Evolutionary conservation across 2,888 invertebrate species (phyloP).

Genomic region (Endotricha flammealis): DNA sequence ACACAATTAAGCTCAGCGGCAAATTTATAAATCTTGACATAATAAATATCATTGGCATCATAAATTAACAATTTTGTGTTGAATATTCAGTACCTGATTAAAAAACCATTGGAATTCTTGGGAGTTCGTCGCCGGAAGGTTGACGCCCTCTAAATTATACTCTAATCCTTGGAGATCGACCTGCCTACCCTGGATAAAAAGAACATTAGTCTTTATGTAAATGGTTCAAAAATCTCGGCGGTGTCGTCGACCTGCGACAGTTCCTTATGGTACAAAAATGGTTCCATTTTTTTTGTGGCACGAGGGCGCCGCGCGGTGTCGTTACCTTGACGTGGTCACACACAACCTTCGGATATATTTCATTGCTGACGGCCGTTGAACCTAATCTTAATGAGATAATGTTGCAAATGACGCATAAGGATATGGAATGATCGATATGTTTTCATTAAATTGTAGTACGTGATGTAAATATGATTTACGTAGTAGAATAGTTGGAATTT

Average conservation of each 20-base stretch:
- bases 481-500: no score
- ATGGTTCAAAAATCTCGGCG: conserved; percentile 33
- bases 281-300: conserved; percentile 35
- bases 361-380: conserved; percentile 61
- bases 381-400: conserved; percentile 31
- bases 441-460: no score
- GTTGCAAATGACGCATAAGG: conserved; percentile 30
- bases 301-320: conserved; percentile 43
- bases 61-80: conserved; percentile 6
- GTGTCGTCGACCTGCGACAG: conserved; percentile 47
- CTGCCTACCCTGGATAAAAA: conserved; percentile 29
- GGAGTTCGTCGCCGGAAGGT: conserved; percentile 40
- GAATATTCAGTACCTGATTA: conserved; percentile 8
- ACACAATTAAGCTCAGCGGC: no score
- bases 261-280: conserved; percentile 38
- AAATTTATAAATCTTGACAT: background rate
- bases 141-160: conserved; percentile 32
- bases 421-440: conserved; percentile 17
- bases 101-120: conserved; percentile 25
- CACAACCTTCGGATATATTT: conserved; percentile 61
- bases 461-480: no score
- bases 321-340: conserved; percentile 47
- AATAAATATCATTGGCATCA: background rate
- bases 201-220: conserved; percentile 19
- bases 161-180: conserved; percentile 17